A percentile compares a stretch with the other conserved stretches of the same genome.
Evolutionary conservation across 2,113 vertebrate species (phyloP).

Genomic region (Parus major): DNA sequence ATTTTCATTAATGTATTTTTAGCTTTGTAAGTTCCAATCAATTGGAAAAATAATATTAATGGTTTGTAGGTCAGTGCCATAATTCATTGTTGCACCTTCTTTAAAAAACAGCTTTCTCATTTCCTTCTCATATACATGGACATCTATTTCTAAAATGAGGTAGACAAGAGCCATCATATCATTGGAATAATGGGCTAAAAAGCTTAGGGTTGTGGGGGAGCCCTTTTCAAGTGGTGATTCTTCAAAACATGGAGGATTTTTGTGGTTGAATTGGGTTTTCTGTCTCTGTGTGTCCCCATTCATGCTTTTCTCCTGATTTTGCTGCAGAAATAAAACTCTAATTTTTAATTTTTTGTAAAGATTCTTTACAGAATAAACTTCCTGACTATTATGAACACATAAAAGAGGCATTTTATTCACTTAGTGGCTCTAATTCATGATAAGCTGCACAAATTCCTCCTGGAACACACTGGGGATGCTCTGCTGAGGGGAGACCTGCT

Average conservation of each 20-base stretch:
- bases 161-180: too few relatives aligned
- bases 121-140: background rate
- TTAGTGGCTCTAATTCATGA: background rate
- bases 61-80: background rate
- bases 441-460: background rate
- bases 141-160: background rate
- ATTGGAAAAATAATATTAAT: background rate
- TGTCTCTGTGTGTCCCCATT: background rate
- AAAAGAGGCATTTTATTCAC: background rate
- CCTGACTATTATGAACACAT: background rate
- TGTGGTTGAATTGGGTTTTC: background rate
- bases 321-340: background rate
- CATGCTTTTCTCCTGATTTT: background rate
- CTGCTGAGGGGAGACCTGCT: background rate
- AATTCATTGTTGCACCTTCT: background rate
- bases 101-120: background rate
- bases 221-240: background rate
- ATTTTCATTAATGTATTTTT: background rate
- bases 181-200: background rate
- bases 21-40: background rate
- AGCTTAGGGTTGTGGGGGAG: background rate
- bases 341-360: background rate
- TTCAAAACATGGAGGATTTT: background rate
- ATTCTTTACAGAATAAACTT: background rate
- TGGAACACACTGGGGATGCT: background rate